Base-by-base conservation (phyloP, 2,797 vertebrate species). In the Notolabrus celidotus region DNA sequence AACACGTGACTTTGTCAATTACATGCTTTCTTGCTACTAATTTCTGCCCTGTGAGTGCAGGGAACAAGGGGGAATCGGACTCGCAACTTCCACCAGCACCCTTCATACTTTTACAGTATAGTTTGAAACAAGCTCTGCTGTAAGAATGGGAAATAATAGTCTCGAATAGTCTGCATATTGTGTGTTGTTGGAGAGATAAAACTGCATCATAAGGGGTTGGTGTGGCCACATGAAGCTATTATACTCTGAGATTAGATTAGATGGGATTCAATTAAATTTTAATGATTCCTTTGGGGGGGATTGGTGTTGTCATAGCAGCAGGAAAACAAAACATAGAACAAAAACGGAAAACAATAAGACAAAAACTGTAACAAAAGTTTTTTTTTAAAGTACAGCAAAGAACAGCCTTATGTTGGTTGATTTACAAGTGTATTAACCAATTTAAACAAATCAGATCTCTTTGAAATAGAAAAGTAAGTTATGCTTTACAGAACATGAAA, bases 1-100 rank as follows among this genome's bases (percentile, higher is more conserved):
- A 95, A 93, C 97, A 98, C 96, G 97, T 98, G 97, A 98, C 97
- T 95, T 86, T 91, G 92, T 94, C 96, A 96, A 97, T 98, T 96
- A 96, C 96, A 95, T 94, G 95, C 95, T 95, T 96, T 94, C 94
- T 96, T 91, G 94, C 95, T 92, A 90, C 95, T 95, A 94, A 89
- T 91, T 92, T 88, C 79, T 85, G 71, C 78, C 68, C 51, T 34
- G 54, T 15, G 74, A 79, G 46, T 73, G 38, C 52, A 20, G 56
- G 39, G 46, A 15, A 16, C 10, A 7, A 42, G 3, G 11, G 38
- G 67, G 46, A 63, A 54, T 70, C 38, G 59, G 17, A 74, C 74
- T 71, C 19, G 60, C 77, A 72, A 74, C 84, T 66, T 1, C 1
- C 25, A 16, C 31, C 45, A 19, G 1, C 45, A 46, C 4, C 45